Conservation (phyloP, 2,888 invertebrate species). For the Rhingia rostrata region DNA sequence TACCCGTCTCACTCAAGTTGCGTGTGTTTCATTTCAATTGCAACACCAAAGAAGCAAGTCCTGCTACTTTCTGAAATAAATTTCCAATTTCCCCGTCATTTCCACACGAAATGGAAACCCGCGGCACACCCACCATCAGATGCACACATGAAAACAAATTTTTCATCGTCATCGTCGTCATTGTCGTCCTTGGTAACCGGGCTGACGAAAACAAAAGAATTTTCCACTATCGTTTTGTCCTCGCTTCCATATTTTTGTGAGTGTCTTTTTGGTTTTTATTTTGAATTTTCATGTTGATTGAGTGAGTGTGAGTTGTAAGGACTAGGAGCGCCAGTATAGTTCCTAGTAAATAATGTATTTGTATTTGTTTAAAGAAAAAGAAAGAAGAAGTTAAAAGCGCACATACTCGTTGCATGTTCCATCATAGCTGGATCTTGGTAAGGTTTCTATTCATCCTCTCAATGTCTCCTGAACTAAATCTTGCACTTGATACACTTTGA, state of each 20-base stretch:
- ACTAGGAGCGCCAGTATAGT: slow-evolving; percentile 12
- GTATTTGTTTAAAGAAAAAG: slow-evolving; percentile 5
- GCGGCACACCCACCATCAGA: not conserved
- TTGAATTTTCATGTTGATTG: slow-evolving; percentile 62
- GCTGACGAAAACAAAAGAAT: slow-evolving; percentile 59
- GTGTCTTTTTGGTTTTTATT: slow-evolving; percentile 16
- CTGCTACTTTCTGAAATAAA: not conserved
- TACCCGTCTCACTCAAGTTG: no score
- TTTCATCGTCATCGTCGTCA: slow-evolving; percentile 28
- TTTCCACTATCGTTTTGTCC: slow-evolving; percentile 48
- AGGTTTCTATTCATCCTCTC: slow-evolving; percentile 53
- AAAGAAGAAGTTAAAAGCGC: slow-evolving; percentile 24
- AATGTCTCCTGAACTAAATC: slow-evolving; percentile 38
- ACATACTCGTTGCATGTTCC: slow-evolving; percentile 30
- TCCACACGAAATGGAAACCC: slow-evolving; percentile 38
- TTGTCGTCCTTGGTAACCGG: slow-evolving; percentile 61
- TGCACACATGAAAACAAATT: slow-evolving; percentile 15
- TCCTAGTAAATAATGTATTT: slow-evolving; percentile 37
- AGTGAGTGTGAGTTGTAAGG: slow-evolving; percentile 33
- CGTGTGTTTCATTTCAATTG: no score
- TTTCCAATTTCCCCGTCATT: not conserved
- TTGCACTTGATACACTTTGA: slow-evolving; percentile 67
- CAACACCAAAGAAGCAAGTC: not conserved
- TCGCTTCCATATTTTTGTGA: slow-evolving; percentile 4
- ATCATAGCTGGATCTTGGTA: slow-evolving; percentile 56